These are phyloP conservation scores for Psilanteris sp. DNA, from an alignment of 1,140 invertebrate species.

Conservation along the genomic window DNA sequence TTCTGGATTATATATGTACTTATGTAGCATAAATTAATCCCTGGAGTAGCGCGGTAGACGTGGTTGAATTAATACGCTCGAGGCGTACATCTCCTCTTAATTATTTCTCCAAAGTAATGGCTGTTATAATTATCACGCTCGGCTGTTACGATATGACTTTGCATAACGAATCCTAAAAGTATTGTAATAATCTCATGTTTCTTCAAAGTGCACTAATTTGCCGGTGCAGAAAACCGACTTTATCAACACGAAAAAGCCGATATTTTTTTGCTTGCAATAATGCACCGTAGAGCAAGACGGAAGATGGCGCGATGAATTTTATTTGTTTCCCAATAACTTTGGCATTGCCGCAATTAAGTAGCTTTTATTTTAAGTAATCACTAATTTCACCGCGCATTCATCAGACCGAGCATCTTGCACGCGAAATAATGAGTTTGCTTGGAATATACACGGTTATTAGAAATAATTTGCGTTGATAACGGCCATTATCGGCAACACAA, in stretches of 20 bases:
- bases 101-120: slow-evolving; percentile 57
- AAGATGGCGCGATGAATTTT: too few species aligned
- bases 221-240: too few species aligned
- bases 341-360: slow-evolving; percentile 1
- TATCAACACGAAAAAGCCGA: too few species aligned
- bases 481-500: slow-evolving; percentile 20
- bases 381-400: slow-evolving; percentile 22
- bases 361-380: slow-evolving; percentile 33
- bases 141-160: slow-evolving; percentile 34
- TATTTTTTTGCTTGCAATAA: too few species aligned
- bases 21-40: slow-evolving; percentile 57
- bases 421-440: slow-evolving; percentile 39
- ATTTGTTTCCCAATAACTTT: slow-evolving; percentile 24
- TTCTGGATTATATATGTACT: slow-evolving; percentile 46
- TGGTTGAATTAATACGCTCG: slow-evolving; percentile 50
- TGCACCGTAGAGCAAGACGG: too few species aligned
- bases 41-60: slow-evolving; percentile 38
- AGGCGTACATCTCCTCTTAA: slow-evolving; percentile 53
- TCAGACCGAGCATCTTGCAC: slow-evolving; percentile 8
- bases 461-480: slow-evolving; percentile 32
- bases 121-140: slow-evolving; percentile 57
- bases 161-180: slow-evolving; percentile 36
- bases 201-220: neutral
- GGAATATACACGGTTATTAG: slow-evolving; percentile 37
- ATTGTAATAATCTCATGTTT: slow-evolving; percentile 31